phyloP scores from a whole-genome alignment of 2,888 invertebrate genomes.

The Acronicta psi region DNA sequence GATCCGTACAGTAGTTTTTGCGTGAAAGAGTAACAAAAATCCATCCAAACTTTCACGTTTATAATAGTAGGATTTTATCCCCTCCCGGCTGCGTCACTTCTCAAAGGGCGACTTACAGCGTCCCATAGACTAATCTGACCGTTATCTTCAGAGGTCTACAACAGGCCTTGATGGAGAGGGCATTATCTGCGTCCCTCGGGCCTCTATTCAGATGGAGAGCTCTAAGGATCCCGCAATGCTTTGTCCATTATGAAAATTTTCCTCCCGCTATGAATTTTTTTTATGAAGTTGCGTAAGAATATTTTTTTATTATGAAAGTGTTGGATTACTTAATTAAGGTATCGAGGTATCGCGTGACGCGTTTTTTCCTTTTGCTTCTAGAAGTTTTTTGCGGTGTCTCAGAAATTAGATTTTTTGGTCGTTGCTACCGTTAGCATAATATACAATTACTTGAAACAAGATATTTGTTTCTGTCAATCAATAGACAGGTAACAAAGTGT shows the following conservation, averaged over 20 bases:
- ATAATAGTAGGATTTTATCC: too few species aligned
- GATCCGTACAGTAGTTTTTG: too few species aligned
- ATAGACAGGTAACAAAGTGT: too few species aligned
- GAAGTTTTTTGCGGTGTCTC: conserved; percentile 13
- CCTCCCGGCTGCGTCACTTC: conserved; percentile 39
- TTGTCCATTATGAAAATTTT: conserved; percentile 68
- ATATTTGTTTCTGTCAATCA: too few species aligned
- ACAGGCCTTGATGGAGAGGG: conserved; percentile 68
- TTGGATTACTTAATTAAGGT: conserved; percentile 58
- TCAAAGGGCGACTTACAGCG: conserved; percentile 48
- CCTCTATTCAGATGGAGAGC: conserved; percentile 58
- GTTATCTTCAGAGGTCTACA: conserved; percentile 63
- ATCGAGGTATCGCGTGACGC: conserved; percentile 36
- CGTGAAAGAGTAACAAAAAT: too few species aligned
- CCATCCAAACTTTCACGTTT: too few species aligned
- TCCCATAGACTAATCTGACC: conserved; percentile 59
- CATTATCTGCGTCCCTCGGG: conserved; percentile 73
- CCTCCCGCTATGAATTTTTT: conserved; percentile 51
- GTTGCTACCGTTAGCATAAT: too few species aligned
- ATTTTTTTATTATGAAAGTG: conserved; percentile 51
- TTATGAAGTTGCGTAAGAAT: conserved; percentile 43
- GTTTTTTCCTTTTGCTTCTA: conserved; percentile 15
- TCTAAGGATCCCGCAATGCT: conserved; percentile 54
- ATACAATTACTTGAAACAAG: too few species aligned
- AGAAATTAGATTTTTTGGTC: background rate